Conservation (phyloP, 2,888 invertebrate species). For the Petrolisthes cinctipes region DNA sequence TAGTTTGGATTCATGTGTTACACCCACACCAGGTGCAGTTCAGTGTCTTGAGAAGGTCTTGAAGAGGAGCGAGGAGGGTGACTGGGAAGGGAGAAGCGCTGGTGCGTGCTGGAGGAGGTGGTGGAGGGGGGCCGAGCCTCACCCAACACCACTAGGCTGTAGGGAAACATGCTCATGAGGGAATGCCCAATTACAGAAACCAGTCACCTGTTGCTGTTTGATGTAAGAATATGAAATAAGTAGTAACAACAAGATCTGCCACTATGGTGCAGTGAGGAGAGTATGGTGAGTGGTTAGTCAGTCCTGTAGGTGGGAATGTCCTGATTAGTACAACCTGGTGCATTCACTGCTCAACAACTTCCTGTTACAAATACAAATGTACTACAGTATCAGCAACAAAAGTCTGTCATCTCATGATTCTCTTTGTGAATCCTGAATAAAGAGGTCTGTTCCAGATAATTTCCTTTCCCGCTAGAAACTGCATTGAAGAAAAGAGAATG, state of each 20-base stretch:
- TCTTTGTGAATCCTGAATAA: too few relatives aligned
- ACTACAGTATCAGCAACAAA: too few relatives aligned
- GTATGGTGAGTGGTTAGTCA: too few relatives aligned
- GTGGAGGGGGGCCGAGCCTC: constrained; percentile 11
- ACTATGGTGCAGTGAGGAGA: not conserved
- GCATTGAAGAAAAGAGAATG: too few relatives aligned
- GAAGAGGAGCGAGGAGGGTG: constrained; percentile 14
- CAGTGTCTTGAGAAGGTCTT: constrained; percentile 44
- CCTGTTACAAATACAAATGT: too few relatives aligned
- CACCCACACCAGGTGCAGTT: constrained; percentile 53
- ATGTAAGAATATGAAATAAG: not conserved
- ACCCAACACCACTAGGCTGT: constrained; percentile 56
- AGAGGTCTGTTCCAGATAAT: too few relatives aligned
- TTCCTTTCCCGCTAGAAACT: too few relatives aligned
- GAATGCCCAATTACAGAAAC: not conserved
- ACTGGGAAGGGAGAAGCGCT: constrained; percentile 46
- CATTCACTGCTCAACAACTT: too few relatives aligned
- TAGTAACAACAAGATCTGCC: not conserved
- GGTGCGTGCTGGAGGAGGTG: constrained; percentile 30
- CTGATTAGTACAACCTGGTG: too few relatives aligned
- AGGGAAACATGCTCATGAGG: constrained; percentile 40
- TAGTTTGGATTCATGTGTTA: not conserved
- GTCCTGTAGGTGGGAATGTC: too few relatives aligned
- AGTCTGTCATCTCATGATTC: too few relatives aligned
- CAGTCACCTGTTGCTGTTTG: constrained; percentile 4